Evolutionary conservation across 2,113 vertebrate genomes (phyloP), one percentile per base, ranked within the genome.

Genomic region (Malurus melanocephalus): DNA sequence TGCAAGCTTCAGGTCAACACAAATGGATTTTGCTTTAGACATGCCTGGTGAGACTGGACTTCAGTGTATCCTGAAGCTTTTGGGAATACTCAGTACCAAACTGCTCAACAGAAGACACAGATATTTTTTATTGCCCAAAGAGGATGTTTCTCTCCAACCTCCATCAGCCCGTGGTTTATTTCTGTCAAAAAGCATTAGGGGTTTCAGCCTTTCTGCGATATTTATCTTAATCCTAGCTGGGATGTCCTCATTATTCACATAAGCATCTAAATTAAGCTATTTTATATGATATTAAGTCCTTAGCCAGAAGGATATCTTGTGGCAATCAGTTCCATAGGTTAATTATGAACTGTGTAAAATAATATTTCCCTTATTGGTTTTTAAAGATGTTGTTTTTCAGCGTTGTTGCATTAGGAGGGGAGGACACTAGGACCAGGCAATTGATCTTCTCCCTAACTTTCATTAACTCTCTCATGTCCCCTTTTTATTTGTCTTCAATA

Each of bases 171-270:
- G 11, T 32, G 43, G 92, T 92, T 96, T 86, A 59, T 90, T 90
- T 92, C 90, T 96, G 92, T 93, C 95, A 93, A 48, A 91, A 90
- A 82, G 78, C 80, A 90, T 93, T 93, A 94, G 59, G 28, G 74
- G 69, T 93, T 93, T 85, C 83, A 92, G 88, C 51, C 86, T 87
- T 93, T 81, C 66, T 52, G 12, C 88, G 86, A 92, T 82, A 91
- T 30, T 88, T 82, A 90, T 93, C 93, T 93, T 94, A 93, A 93
- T 93, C 78, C 86, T 87, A 38, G 86, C 75, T 88, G 51, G 80
- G 80, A 88, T 95, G 90, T 94, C 81, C 94, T 94, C 93, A 88
- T 94, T 95, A 95, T 95, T 88, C 92, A 81, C 84, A 56, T 93
- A 91, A 92, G 90, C 40, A 0, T 92, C 88, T 91, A 93, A 93